Evolutionary conservation across 1,140 invertebrate species (phyloP).

Genomic region (Holcopasites calliopsidis): DNA sequence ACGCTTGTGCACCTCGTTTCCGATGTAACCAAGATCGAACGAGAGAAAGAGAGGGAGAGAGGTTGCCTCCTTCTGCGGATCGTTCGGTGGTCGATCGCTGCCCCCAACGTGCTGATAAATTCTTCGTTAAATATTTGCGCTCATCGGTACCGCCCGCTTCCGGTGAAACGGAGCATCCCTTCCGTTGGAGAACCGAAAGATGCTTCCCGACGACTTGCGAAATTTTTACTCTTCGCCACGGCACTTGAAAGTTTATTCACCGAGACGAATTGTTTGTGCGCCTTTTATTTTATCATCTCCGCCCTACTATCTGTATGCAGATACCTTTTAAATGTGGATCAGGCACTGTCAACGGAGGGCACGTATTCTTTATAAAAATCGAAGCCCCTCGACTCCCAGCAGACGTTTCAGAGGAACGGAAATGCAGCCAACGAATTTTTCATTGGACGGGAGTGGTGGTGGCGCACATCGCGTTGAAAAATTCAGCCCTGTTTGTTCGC

Average conservation of each 20-base stretch:
- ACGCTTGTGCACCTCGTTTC: background rate
- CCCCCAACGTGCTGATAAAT: conserved; percentile 47
- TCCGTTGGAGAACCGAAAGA: conserved; percentile 1
- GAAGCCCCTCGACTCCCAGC: background rate
- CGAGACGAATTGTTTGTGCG: too few relatives aligned
- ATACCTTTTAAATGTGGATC: too few relatives aligned
- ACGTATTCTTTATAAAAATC: background rate
- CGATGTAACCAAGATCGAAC: conserved; percentile 42
- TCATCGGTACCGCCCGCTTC: background rate
- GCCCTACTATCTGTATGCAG: too few relatives aligned
- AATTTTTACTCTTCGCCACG: too few relatives aligned
- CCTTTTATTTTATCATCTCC: too few relatives aligned
- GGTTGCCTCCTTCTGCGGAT: background rate
- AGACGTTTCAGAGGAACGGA: background rate
- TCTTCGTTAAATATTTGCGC: conserved; percentile 59
- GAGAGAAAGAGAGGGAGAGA: conserved; percentile 46
- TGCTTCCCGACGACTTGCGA: too few relatives aligned
- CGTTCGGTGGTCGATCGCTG: conserved; percentile 12
- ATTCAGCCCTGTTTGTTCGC: conserved; percentile 17
- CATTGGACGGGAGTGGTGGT: background rate
- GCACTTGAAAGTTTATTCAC: too few relatives aligned
- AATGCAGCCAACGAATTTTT: conserved; percentile 17
- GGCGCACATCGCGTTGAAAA: conserved; percentile 3
- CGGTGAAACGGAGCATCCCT: background rate
- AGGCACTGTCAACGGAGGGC: background rate